Evolutionary conservation across 2,113 vertebrate species (phyloP), one percentile per base, ranked within the genome.

Genomic region (Pelusios castaneus): DNA sequence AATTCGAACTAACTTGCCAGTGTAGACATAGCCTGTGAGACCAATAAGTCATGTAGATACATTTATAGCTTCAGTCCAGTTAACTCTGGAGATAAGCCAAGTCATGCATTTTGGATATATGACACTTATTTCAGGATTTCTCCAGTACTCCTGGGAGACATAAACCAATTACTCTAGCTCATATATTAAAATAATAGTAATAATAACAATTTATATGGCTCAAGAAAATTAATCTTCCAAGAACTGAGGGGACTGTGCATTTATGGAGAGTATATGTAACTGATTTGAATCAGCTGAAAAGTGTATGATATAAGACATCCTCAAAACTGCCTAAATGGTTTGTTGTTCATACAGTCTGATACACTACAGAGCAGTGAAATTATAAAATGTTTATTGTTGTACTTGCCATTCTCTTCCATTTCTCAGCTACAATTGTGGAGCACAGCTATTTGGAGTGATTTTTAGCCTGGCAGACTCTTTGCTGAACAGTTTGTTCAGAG

Each of bases 21-120:
- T n/a, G n/a, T n/a, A n/a, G n/a, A n/a, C n/a, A n/a, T n/a, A n/a
- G n/a, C n/a, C n/a, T 51, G 31, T n/a, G 9, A 80, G 54, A 93
- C 80, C 56, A 10, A 80, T 19, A 77, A 84, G 80, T 80, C 21
- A 27, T 43, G 16, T 11, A 75, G 6, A 1, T 86, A 38, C 27
- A 54, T 94, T 73, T 21, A 84, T 52, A 56, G 9, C n/a, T 16
- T 90, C 19, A 60, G 51, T 89, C n/a, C 19, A 92, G 54, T 2
- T 88, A 78, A 90, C 89, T 91, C 75, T 95, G 31, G 8, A 80
- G 1, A 2, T 52, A 76, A 89, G 89, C 31, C 45, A 93, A 85
- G 38, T 73, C 22, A 63, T 8, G 41, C 38, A n/a, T 85, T 2
- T 6, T 2, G 38, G 54, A 77, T 0, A 0, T 54, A 81, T 78